Conservation (phyloP, 2,797 vertebrate species). For the Schizopygopsis pylzovi region DNA sequence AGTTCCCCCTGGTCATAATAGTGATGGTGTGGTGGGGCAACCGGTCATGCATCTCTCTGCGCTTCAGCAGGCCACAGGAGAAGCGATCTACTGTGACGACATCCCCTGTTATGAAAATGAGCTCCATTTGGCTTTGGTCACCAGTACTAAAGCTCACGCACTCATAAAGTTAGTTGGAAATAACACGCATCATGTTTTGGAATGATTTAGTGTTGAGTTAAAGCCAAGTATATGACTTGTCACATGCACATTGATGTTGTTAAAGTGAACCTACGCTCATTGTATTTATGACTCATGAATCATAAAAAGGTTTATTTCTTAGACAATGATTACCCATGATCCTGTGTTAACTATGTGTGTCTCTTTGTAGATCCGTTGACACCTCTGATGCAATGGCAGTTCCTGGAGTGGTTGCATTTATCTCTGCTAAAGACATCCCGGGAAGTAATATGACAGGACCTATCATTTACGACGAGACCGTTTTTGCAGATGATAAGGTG, state of each 20-base stretch:
- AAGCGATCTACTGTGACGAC: conserved; percentile 93
- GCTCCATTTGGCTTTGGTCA: conserved; percentile 86
- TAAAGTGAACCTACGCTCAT: not conserved
- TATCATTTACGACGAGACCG: conserved; percentile 80
- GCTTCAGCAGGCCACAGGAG: conserved; percentile 89
- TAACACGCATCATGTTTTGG: not conserved
- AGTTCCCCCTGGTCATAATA: conserved; percentile 81
- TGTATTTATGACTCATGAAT: not conserved
- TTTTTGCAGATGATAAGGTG: conserved; percentile 85
- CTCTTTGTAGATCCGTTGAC: conserved; percentile 80
- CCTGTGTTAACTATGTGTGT: conserved; percentile 59
- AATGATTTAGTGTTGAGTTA: not conserved
- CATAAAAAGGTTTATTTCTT: not conserved
- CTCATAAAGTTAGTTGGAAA: conserved; percentile 73
- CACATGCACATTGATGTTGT: not conserved
- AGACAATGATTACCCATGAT: conserved; percentile 1
- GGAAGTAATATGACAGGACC: conserved; percentile 85
- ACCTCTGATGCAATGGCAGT: conserved; percentile 76
- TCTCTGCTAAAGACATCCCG: conserved; percentile 85
- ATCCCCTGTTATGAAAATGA: conserved; percentile 89
- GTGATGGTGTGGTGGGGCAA: conserved; percentile 85
- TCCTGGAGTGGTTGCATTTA: conserved; percentile 84
- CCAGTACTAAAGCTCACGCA: conserved; percentile 89
- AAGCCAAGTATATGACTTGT: not conserved
- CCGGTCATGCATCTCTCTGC: conserved; percentile 90